Percentiles rank a stretch among this genome's conserved stretches.
These are phyloP conservation scores for Oikopleura vanhoeffeni DNA, from an alignment of 23 tunicate species.

Conservation along the genomic window DNA sequence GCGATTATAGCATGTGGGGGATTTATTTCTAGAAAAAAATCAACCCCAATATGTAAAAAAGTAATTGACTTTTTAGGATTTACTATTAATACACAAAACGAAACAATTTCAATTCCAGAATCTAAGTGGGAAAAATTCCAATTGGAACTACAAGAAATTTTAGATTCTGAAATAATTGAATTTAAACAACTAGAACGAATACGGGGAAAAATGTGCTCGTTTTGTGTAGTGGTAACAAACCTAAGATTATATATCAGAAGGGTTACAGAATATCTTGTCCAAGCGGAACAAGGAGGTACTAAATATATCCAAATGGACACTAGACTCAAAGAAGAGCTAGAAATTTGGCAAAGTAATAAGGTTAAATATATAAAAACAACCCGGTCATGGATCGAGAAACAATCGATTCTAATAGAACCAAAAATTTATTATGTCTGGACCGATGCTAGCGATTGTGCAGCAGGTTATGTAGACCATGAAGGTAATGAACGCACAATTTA, in stretches of 20 bases:
- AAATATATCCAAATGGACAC: not conserved
- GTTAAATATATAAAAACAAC: not conserved
- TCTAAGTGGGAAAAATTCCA: not conserved
- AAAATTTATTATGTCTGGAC: too few species aligned
- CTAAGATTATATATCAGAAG: not conserved
- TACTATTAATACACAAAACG: not conserved
- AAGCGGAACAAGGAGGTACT: not conserved
- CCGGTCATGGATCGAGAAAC: too few species aligned
- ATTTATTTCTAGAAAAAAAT: not conserved
- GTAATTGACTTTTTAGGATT: not conserved
- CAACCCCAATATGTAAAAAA: not conserved
- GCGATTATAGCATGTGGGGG: not conserved
- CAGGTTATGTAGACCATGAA: too few species aligned
- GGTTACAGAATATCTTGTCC: not conserved
- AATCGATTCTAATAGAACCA: too few species aligned
- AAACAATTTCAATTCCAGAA: not conserved
- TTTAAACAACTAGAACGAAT: not conserved
- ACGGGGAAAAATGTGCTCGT: not conserved
- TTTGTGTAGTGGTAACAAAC: not conserved
- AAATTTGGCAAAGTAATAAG: not conserved
- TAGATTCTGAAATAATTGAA: not conserved
- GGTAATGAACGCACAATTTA: too few species aligned
- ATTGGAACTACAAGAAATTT: not conserved
- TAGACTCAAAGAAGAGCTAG: not conserved
- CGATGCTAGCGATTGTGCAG: too few species aligned